Percentiles rank a stretch among this genome's conserved stretches.
Conservation (phyloP, 2,888 invertebrate genomes). For the Eupelmus urozonus region DNA sequence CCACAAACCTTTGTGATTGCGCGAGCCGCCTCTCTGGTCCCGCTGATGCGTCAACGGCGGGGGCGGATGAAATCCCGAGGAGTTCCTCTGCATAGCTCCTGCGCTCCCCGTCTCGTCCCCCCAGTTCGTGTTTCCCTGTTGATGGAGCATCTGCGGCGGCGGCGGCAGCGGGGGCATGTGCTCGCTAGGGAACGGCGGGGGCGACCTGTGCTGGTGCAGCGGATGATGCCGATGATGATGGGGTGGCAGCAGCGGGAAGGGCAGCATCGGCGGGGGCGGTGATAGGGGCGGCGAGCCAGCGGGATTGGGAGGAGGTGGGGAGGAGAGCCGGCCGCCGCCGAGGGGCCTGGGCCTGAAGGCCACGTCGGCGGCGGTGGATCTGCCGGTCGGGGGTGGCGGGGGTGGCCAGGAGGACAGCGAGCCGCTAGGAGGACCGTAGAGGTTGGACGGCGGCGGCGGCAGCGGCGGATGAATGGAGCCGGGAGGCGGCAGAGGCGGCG, state of each 20-base stretch:
- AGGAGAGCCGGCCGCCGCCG: constrained; percentile 75
- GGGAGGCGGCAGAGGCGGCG: constrained; percentile 78
- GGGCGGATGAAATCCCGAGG: constrained; percentile 69
- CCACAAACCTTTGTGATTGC: constrained; percentile 76
- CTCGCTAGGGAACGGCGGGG: constrained; percentile 69
- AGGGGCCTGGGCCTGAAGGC: constrained; percentile 77
- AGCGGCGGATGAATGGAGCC: constrained; percentile 81
- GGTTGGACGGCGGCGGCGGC: constrained; percentile 80
- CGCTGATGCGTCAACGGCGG: constrained; percentile 58
- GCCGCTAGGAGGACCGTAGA: constrained; percentile 75
- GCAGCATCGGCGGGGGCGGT: constrained; percentile 72
- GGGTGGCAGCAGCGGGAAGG: constrained; percentile 53
- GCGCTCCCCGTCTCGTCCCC: constrained; percentile 70
- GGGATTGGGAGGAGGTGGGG: constrained; percentile 72
- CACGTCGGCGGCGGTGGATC: constrained; percentile 72
- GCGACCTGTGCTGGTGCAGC: constrained; percentile 67
- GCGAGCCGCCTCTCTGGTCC: constrained; percentile 62
- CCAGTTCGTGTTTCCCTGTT: constrained; percentile 63
- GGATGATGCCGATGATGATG: constrained; percentile 44
- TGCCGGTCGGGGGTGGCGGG: constrained; percentile 79
- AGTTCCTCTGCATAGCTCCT: too few species aligned
- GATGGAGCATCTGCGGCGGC: constrained; percentile 69
- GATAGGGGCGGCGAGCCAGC: constrained; percentile 66
- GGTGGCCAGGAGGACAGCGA: constrained; percentile 70
- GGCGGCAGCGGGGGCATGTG: constrained; percentile 77